A percentile compares a stretch with the other conserved stretches of the same genome.
Evolutionary conservation across 2,113 vertebrate genomes (phyloP).

Genomic region (Nibea albiflora): DNA sequence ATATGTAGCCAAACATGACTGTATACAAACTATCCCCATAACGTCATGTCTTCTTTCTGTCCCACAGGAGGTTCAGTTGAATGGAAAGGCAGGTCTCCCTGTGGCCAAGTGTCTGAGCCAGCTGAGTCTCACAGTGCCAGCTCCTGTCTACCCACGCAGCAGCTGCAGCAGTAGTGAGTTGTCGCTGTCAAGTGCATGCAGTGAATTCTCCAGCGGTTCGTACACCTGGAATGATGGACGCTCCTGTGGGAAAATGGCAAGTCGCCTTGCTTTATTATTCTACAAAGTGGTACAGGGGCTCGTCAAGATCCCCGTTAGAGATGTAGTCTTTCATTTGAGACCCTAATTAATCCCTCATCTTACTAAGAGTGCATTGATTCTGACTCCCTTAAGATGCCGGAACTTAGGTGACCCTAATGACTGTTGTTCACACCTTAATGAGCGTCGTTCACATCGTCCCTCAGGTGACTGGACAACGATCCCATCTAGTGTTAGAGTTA

Average conservation of each 20-base stretch:
- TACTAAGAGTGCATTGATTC: conserved; percentile 11
- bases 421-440: too few relatives aligned
- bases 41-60: not conserved
- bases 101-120: conserved; percentile 87
- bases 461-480: too few relatives aligned
- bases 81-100: conserved; percentile 83
- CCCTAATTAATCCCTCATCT: conserved; percentile 27
- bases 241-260: conserved; percentile 89
- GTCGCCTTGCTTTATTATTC: not conserved
- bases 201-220: conserved; percentile 94
- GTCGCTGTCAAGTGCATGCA: conserved; percentile 94
- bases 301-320: conserved; percentile 5
- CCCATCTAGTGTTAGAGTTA: too few relatives aligned
- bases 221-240: conserved; percentile 91
- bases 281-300: not conserved
- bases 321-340: not conserved
- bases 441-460: too few relatives aligned
- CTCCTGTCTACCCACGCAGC: conserved; percentile 86
- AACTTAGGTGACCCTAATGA: too few relatives aligned
- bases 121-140: conserved; percentile 80
- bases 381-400: not conserved
- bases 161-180: conserved; percentile 94
- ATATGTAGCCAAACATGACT: not conserved
- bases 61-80: conserved; percentile 86
- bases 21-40: not conserved